These are phyloP conservation scores for Xiphorhynchus erythropygius DNA, from an alignment of 2,797 vertebrate genomes.

Conservation along the genomic window DNA sequence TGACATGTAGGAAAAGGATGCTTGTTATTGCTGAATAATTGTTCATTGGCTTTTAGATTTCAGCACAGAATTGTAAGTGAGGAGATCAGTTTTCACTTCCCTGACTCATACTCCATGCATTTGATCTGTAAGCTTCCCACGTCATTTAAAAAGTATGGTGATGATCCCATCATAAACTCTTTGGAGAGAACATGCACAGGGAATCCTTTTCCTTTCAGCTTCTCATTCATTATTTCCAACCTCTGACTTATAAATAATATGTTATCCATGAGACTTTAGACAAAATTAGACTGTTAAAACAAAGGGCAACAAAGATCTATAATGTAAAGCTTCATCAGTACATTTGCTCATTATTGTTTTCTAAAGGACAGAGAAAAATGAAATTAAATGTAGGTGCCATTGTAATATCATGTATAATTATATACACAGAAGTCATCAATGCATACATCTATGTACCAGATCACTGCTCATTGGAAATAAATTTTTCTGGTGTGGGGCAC, in stretches of 20 bases:
- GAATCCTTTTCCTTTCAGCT: not conserved
- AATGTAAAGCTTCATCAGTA: not conserved
- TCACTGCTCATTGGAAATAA: not conserved
- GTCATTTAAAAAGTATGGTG: not conserved
- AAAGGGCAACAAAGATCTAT: not conserved
- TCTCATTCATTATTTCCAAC: not conserved
- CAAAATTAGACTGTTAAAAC: not conserved
- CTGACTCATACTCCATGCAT: not conserved
- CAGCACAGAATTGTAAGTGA: not conserved
- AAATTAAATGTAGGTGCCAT: not conserved
- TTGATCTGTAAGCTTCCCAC: not conserved
- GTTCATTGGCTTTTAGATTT: not conserved
- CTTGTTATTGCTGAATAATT: not conserved
- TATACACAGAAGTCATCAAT: not conserved
- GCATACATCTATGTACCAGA: not conserved
- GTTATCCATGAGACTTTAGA: not conserved
- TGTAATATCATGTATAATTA: not conserved
- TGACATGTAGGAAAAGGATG: not conserved
- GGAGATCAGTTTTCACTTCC: not conserved
- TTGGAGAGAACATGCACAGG: not conserved
- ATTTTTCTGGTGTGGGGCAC: not conserved
- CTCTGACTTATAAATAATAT: not conserved
- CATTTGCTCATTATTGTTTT: not conserved
- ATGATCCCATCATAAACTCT: not conserved
- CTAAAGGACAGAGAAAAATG: not conserved